phyloP scores from a whole-genome alignment of 2,797 vertebrate species.

The Notoglanidium macrostoma region DNA sequence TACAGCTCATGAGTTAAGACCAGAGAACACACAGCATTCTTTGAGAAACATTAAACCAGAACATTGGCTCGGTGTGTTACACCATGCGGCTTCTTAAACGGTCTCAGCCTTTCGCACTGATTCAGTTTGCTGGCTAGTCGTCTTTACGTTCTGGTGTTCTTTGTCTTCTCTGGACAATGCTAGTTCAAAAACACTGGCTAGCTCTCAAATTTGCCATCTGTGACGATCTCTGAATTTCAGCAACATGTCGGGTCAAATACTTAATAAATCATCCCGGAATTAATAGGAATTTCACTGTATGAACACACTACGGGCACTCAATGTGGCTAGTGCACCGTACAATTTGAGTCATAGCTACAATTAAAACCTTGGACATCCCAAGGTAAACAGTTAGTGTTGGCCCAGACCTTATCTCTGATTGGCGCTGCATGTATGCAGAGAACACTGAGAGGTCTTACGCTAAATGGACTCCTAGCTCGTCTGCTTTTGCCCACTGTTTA shows the following conservation, averaged over 20 bases:
- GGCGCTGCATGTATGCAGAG: background rate
- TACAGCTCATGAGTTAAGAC: conserved; percentile 36
- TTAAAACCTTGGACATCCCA: background rate
- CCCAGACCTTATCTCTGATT: background rate
- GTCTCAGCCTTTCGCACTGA: background rate
- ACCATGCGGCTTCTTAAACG: conserved; percentile 8
- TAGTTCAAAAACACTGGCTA: background rate
- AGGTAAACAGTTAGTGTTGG: background rate
- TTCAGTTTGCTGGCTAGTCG: background rate
- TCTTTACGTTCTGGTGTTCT: conserved; percentile 5
- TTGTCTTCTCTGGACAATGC: background rate
- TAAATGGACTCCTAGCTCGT: conserved; percentile 5
- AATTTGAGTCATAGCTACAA: background rate
- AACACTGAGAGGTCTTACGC: background rate
- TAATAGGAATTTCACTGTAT: background rate
- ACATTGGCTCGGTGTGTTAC: background rate
- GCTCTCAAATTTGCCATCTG: background rate
- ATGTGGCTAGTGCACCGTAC: background rate
- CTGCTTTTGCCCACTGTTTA: conserved; percentile 25
- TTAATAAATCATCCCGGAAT: background rate
- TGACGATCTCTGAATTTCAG: background rate
- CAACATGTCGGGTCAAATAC: background rate
- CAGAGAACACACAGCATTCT: conserved; percentile 13
- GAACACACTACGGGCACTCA: background rate
- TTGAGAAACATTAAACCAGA: conserved; percentile 24